Conservation (phyloP, 2,113 vertebrate genomes). For the Gobius niger region DNA sequence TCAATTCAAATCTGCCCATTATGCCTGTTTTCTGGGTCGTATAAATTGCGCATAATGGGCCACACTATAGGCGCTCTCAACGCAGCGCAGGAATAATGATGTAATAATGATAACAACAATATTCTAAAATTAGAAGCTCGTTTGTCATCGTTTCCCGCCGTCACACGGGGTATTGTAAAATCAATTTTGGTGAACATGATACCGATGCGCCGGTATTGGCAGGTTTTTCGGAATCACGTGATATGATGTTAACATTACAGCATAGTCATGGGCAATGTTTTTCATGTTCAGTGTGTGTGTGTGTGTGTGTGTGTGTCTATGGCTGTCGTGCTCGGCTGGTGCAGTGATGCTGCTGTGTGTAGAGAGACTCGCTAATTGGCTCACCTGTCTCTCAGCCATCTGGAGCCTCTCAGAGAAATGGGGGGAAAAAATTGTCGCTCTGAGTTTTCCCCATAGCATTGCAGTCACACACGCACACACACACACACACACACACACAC, state of each 20-base stretch:
- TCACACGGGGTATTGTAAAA: slow-evolving; percentile 29
- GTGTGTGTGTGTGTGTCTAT: slow-evolving; percentile 30
- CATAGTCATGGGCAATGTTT: slow-evolving; percentile 21
- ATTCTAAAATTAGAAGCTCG: slow-evolving; percentile 32
- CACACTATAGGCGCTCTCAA: slow-evolving; percentile 16
- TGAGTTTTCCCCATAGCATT: slow-evolving; percentile 48
- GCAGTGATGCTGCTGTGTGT: slow-evolving; percentile 70
- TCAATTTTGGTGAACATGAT: slow-evolving; percentile 31
- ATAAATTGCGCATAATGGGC: slow-evolving; percentile 36
- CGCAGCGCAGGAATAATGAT: background rate
- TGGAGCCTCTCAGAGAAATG: slow-evolving; percentile 69
- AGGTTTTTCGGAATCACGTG: slow-evolving; percentile 5
- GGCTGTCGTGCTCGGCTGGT: slow-evolving; percentile 55
- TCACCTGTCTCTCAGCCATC: slow-evolving; percentile 79
- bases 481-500: slow-evolving; percentile 31
- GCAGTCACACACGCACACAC: slow-evolving; percentile 30
- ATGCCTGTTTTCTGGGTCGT: slow-evolving; percentile 50
- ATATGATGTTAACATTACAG: slow-evolving; percentile 28
- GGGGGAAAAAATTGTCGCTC: slow-evolving; percentile 43
- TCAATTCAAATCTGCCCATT: slow-evolving; percentile 57
- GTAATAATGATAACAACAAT: slow-evolving; percentile 17
- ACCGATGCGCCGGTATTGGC: slow-evolving; percentile 19
- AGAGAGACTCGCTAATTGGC: slow-evolving; percentile 76
- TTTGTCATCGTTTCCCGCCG: slow-evolving; percentile 49
- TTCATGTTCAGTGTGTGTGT: slow-evolving; percentile 14